Conservation (phyloP, 1,140 invertebrate species). For the Zaprionus tsacasi region DNA sequence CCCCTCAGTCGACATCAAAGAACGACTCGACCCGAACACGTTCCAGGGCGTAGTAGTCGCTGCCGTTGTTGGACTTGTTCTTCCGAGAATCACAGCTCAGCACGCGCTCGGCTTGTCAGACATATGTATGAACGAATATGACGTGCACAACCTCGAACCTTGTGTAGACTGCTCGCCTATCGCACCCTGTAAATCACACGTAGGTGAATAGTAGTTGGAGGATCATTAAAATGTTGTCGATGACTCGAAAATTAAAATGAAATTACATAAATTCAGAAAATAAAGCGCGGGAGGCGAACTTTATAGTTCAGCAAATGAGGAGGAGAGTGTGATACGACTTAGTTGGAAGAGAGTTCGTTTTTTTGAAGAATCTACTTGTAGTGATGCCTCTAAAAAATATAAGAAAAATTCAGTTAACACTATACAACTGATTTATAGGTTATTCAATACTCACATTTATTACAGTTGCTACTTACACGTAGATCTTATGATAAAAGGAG, state of each 20-base stretch:
- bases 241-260: slow-evolving; percentile 61
- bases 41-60: slow-evolving; percentile 32
- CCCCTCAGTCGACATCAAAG: background rate
- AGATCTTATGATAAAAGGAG: no score
- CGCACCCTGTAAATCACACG: slow-evolving; percentile 53
- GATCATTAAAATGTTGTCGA: slow-evolving; percentile 57
- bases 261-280: slow-evolving; percentile 59
- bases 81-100: slow-evolving; percentile 72
- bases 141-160: slow-evolving; percentile 11
- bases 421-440: no score
- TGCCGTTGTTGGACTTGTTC: slow-evolving; percentile 59
- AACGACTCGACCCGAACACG: slow-evolving; percentile 56
- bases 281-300: background rate
- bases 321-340: background rate
- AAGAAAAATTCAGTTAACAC: no score
- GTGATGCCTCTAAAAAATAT: no score
- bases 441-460: no score
- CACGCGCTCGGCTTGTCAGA: slow-evolving; percentile 55
- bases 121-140: slow-evolving; percentile 47
- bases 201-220: slow-evolving; percentile 32
- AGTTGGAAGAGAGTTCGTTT: background rate
- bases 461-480: no score
- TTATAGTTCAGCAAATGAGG: background rate
- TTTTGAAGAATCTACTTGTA: no score
- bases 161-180: slow-evolving; percentile 31